Evolutionary conservation across 2,113 vertebrate genomes (phyloP).

Genomic region (Pteropus alecto): DNA sequence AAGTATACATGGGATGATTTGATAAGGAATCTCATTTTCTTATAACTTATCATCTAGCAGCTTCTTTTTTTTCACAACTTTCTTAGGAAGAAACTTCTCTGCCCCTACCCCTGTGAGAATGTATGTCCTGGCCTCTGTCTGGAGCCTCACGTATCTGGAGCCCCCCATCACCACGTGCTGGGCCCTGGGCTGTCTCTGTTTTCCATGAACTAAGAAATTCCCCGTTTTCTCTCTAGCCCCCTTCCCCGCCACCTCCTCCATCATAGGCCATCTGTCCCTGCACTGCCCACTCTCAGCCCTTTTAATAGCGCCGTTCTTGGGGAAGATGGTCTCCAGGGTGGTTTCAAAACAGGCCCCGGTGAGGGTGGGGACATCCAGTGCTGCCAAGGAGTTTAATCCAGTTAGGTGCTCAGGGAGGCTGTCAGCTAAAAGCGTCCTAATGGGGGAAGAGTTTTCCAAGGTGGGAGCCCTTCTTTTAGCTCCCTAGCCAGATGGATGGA

Average conservation of each 20-base stretch:
- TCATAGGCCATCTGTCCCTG: conserved; percentile 48
- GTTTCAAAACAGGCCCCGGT: neutral
- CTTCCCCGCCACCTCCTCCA: neutral
- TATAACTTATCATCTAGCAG: neutral
- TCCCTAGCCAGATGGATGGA: neutral
- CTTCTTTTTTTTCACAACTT: neutral
- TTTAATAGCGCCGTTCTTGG: conserved; percentile 33
- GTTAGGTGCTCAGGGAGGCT: neutral
- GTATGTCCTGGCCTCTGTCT: neutral
- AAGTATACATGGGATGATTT: neutral
- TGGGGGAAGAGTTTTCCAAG: neutral
- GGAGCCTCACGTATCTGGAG: no score
- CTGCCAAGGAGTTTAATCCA: neutral
- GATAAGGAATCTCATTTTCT: neutral
- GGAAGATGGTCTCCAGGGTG: neutral
- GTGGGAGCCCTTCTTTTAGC: neutral
- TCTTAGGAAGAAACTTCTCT: neutral
- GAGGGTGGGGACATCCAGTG: neutral
- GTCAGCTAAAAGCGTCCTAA: neutral
- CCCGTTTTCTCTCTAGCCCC: neutral
- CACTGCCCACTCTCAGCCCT: conserved; percentile 46
- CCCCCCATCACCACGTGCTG: neutral
- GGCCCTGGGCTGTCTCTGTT: neutral
- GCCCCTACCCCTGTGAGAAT: neutral
- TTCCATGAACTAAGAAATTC: neutral